Conservation (phyloP, 2,113 vertebrate species). For the Ctenomys sociabilis region DNA sequence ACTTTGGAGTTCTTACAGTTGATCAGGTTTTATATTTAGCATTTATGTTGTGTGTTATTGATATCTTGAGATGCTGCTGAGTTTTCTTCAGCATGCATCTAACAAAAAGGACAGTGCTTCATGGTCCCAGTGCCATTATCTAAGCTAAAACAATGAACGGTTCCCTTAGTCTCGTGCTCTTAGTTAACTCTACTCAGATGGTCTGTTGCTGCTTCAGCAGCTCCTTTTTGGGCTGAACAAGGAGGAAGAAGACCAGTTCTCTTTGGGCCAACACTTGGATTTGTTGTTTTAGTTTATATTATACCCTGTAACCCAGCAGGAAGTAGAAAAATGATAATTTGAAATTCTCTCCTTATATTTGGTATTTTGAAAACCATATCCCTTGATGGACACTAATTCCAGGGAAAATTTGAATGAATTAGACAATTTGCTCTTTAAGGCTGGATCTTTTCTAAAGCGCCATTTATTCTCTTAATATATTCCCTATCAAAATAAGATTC, state of each 20-base stretch:
- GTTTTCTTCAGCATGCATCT: background rate
- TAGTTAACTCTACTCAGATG: background rate
- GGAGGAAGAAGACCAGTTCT: background rate
- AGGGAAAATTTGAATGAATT: slow-evolving; percentile 1
- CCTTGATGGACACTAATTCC: background rate
- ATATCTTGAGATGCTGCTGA: background rate
- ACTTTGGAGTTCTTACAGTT: background rate
- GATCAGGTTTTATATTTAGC: background rate
- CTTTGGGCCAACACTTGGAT: background rate
- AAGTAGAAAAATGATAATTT: slow-evolving; percentile 4
- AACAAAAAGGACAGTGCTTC: background rate
- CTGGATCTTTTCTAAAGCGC: background rate
- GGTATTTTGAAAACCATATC: background rate
- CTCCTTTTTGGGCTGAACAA: slow-evolving; percentile 4
- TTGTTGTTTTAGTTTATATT: slow-evolving; percentile 11
- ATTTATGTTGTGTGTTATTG: background rate
- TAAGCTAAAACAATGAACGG: background rate
- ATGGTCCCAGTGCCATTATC: background rate
- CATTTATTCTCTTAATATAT: background rate
- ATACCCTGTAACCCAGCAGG: background rate
- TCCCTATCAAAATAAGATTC: background rate
- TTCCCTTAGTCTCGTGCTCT: background rate
- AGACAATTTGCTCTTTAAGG: background rate
- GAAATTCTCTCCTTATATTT: background rate
- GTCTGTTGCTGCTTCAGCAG: background rate